Conservation (phyloP, 1,140 invertebrate species). For the Daktulosphaira vitifoliae region DNA sequence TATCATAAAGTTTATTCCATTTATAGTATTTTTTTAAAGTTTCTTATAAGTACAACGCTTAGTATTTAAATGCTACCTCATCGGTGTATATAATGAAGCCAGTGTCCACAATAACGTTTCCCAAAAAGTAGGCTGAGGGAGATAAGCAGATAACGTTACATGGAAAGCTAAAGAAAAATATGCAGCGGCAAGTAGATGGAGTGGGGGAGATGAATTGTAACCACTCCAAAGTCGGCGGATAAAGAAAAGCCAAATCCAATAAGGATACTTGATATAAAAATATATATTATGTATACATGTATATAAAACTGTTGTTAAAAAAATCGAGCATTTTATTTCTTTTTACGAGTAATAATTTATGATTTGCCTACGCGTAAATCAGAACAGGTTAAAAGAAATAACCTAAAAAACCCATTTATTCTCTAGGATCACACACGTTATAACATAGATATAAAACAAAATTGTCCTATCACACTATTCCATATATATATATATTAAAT, state of each 20-base stretch:
- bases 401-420: background rate
- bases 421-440: too few relatives aligned
- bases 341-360: slow-evolving; percentile 20
- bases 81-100: slow-evolving; percentile 7
- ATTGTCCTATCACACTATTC: too few relatives aligned
- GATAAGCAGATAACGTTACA: slow-evolving; percentile 16
- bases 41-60: background rate
- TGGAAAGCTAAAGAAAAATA: slow-evolving; percentile 8
- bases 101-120: slow-evolving; percentile 16
- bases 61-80: slow-evolving; percentile 10
- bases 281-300: too few relatives aligned
- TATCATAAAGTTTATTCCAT: too few relatives aligned
- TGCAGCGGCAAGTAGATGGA: background rate
- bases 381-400: background rate
- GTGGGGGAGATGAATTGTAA: background rate
- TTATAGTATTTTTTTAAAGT: too few relatives aligned
- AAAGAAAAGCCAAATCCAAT: slow-evolving; percentile 32
- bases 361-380: slow-evolving; percentile 21
- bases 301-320: slow-evolving; percentile 28
- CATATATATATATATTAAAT: too few relatives aligned
- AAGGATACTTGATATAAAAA: slow-evolving; percentile 20
- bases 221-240: slow-evolving; percentile 15
- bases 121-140: background rate
- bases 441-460: too few relatives aligned
- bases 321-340: slow-evolving; percentile 13